Conservation (phyloP, 2,888 invertebrate species). For the Megalurothrips usitatus region DNA sequence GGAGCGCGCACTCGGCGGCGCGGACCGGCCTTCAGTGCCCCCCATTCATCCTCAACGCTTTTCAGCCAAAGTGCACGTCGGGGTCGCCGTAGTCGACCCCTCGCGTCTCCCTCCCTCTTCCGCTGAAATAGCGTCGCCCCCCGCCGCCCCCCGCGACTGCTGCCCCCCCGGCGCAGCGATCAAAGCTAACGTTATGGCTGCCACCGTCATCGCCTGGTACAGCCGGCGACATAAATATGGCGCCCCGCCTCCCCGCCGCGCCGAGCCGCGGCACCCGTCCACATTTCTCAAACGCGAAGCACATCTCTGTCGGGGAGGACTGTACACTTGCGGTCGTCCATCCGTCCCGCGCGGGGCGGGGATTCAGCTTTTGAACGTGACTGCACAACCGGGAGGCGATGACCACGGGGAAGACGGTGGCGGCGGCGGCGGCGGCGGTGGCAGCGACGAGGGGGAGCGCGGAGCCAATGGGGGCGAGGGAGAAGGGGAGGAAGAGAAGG, state of each 20-base stretch:
- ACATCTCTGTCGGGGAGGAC: no score
- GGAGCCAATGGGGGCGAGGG: not conserved
- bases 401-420: no score
- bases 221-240: no score
- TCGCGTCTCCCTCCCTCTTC: not conserved
- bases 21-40: not conserved
- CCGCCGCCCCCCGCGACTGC: conserved; percentile 17
- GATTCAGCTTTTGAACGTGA: no score
- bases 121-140: not conserved
- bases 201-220: not conserved
- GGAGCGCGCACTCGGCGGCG: not conserved
- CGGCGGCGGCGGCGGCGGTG: not conserved
- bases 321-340: no score
- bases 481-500: not conserved
- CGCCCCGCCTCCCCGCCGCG: not conserved
- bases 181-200: conserved; percentile 20
- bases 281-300: no score
- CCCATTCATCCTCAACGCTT: not conserved
- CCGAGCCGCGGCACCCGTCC: not conserved
- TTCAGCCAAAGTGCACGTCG: not conserved
- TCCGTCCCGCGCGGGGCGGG: no score
- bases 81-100: not conserved
- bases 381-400: no score
- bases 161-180: conserved; percentile 13
- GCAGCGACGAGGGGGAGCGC: not conserved